A percentile compares a stretch with the other conserved stretches of the same genome.
phyloP scores from a whole-genome alignment of 2,888 invertebrate genomes.

The Leptinotarsa juncta region DNA sequence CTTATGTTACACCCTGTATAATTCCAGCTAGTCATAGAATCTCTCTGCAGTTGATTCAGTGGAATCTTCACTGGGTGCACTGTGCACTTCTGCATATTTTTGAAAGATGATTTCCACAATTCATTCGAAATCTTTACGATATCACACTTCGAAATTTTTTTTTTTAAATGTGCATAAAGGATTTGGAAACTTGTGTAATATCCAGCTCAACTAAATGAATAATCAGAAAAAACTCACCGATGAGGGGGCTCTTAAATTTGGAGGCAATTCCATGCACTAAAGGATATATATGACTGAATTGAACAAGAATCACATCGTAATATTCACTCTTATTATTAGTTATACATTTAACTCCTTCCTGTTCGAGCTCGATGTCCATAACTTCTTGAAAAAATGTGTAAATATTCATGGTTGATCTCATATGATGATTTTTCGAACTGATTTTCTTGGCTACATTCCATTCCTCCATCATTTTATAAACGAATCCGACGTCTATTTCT shows the following conservation, averaged over 20 bases:
- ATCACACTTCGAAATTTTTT: no score
- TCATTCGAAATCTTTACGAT: no score
- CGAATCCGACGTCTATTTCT: conserved; percentile 24
- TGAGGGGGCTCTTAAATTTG: conserved; percentile 10
- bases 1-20: no score
- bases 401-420: neutral
- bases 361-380: neutral
- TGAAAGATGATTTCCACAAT: no score
- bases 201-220: neutral
- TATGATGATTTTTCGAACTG: neutral
- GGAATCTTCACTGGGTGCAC: no score
- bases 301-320: conserved; percentile 23
- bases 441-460: neutral
- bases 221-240: conserved; percentile 14
- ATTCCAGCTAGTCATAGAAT: no score
- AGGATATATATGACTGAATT: conserved; percentile 10
- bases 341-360: neutral
- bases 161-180: no score
- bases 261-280: neutral
- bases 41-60: no score
- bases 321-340: neutral
- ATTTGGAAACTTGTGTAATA: no score
- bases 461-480: neutral
- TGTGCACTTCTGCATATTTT: no score
- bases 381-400: neutral